Evolutionary conservation across 2,888 invertebrate species (phyloP), one percentile per base, ranked within the genome.

Genomic region (Rutpela maculata): DNA sequence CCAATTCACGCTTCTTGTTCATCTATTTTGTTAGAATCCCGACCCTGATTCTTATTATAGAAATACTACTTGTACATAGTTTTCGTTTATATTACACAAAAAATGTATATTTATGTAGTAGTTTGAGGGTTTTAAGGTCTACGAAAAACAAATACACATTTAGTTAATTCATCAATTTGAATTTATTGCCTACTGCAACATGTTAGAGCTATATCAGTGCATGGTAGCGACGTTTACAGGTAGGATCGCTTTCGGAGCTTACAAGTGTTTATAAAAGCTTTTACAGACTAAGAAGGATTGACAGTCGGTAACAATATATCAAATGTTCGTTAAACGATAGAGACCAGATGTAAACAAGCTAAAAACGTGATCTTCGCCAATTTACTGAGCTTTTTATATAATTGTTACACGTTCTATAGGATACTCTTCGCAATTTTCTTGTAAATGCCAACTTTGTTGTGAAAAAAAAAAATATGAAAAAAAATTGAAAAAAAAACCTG

Each of bases 141-240:
- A 72, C 76, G 63, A 77, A 79, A 67, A 71, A 70, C 50, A 69
- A 69, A 69, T 69, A 69, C 31, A 69, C 68, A 70, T 59, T 77
- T 72, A 60, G 78, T 78, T 78, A 79, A 76, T 80, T 77, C 68
- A 75, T 78, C 74, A 80, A 68, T 80, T 77, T 72, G 43, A 75
- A 79, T 75, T 80, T 80, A 80, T 76, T 78, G 75, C 69, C 19
- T 19, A 67, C 57, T 67, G 56, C 55, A 26, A 65, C 38, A 68
- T 68, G 56, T 31, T 75, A 62, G 60, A 74, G 50, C 74, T 77
- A 62, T 43, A 60, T 19, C 18, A 9, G 15, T 38, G 7, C 43
- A 43, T 38, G 60, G 43, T 55, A 18, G 18, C 43, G 55, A 43
- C 65, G 15, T 65, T 35, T 6, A 12, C n/a, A 11, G 26, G 50